These are phyloP conservation scores for Perithous albicinctus DNA, from an alignment of 2,888 invertebrate genomes.

Conservation along the genomic window DNA sequence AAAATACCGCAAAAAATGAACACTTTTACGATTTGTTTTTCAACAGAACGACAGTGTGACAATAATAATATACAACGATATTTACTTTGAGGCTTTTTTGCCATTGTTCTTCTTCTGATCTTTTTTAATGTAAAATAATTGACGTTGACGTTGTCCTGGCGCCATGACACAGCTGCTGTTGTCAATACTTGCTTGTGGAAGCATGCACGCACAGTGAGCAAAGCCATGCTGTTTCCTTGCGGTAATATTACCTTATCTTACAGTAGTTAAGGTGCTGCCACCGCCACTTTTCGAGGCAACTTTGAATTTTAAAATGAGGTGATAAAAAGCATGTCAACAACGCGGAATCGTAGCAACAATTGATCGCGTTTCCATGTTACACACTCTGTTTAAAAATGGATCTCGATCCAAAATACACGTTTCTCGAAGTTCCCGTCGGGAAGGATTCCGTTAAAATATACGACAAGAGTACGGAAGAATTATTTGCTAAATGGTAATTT, in stretches of 20 bases:
- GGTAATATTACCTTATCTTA: too few species aligned
- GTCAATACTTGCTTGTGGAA: too few species aligned
- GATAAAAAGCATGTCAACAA: too few species aligned
- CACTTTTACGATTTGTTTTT: neutral
- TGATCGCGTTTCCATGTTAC: constrained; percentile 51
- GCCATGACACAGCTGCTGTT: constrained; percentile 75
- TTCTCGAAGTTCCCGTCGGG: constrained; percentile 77
- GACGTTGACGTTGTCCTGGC: constrained; percentile 82
- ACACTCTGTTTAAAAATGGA: constrained; percentile 77
- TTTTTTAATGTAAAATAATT: constrained; percentile 79
- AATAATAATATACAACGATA: constrained; percentile 7
- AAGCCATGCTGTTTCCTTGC: too few species aligned
- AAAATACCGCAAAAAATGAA: neutral
- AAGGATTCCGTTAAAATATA: constrained; percentile 76
- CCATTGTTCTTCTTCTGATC: constrained; percentile 80
- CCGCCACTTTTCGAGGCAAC: neutral
- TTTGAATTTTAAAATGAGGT: neutral
- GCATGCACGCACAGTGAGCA: too few species aligned
- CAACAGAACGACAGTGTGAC: neutral
- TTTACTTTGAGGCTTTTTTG: constrained; percentile 79
- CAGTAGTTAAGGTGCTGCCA: constrained; percentile 35
- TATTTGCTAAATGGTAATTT: constrained; percentile 83
- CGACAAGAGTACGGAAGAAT: constrained; percentile 76
- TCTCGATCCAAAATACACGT: constrained; percentile 81
- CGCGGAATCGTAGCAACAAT: constrained; percentile 42